Percentiles rank a stretch among this genome's conserved stretches.
Evolutionary conservation across 2,888 invertebrate species (phyloP).

Genomic region (Campoplex nolae): DNA sequence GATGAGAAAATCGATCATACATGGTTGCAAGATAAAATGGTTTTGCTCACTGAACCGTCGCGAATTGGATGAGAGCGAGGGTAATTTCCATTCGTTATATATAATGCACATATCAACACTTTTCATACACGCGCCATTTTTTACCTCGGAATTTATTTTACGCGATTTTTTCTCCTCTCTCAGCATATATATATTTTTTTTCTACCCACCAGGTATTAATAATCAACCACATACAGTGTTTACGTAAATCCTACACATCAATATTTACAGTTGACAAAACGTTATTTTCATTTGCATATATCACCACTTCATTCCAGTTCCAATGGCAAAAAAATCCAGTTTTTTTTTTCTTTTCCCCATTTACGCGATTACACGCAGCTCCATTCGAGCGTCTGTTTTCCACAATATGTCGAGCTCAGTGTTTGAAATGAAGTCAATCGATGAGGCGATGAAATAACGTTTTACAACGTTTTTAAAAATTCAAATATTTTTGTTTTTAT

Average conservation of each 20-base stretch:
- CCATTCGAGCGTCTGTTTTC: no score
- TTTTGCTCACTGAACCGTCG: conserved; percentile 57
- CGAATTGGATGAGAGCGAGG: conserved; percentile 59
- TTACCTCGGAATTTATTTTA: conserved; percentile 2
- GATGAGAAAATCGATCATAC: conserved; percentile 22
- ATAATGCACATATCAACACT: conserved; percentile 23
- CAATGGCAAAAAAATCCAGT: background rate
- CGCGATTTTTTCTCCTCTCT: background rate
- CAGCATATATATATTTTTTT: background rate
- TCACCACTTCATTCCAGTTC: background rate
- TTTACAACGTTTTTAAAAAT: background rate
- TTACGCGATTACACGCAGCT: no score
- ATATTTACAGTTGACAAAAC: conserved; percentile 27
- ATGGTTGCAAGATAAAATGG: conserved; percentile 58
- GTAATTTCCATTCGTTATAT: conserved; percentile 53
- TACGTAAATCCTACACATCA: conserved; percentile 9
- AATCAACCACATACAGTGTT: conserved; percentile 9
- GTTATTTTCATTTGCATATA: background rate
- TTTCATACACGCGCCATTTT: conserved; percentile 16
- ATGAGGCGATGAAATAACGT: background rate
- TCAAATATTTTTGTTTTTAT: background rate
- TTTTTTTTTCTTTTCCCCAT: background rate
- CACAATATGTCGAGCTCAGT: background rate
- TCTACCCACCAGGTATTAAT: background rate
- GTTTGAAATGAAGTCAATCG: background rate